A percentile compares a stretch with the other conserved stretches of the same genome.
Conservation (phyloP, 2,113 vertebrate species). For the Corythaeola cristata region DNA sequence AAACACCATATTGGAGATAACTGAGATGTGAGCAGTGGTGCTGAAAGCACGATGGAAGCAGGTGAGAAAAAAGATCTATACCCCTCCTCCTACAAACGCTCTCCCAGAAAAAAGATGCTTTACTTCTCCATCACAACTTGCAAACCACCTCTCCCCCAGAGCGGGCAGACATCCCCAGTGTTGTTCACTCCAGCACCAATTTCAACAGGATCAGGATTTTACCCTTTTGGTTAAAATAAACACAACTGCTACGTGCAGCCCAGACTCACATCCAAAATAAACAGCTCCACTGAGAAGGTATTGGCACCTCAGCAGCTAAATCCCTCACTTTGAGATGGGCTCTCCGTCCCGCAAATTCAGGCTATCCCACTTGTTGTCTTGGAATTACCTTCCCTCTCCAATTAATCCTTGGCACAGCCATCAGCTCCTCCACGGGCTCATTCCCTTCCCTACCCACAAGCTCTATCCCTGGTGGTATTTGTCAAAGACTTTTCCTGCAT, state of each 20-base stretch:
- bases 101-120: not conserved
- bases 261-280: not conserved
- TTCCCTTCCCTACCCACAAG: rapidly evolving
- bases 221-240: not conserved
- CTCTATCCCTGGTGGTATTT: not conserved
- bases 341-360: not conserved
- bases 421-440: not conserved
- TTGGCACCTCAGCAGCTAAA: not conserved
- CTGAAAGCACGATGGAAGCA: not conserved
- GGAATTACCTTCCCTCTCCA: not conserved
- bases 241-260: not conserved
- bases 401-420: not conserved
- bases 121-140: not conserved
- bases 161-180: not conserved
- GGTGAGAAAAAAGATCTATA: not conserved
- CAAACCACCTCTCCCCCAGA: not conserved
- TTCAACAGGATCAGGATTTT: not conserved
- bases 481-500: not conserved
- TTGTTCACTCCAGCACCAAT: rapidly evolving
- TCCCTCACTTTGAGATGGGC: not conserved
- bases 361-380: not conserved
- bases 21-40: not conserved
- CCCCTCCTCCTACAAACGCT: not conserved
- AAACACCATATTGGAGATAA: not conserved
- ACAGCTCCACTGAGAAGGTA: not conserved